Base-by-base conservation (phyloP, 2,888 invertebrate species). In the Hydroisotoma schaefferi region DNA sequence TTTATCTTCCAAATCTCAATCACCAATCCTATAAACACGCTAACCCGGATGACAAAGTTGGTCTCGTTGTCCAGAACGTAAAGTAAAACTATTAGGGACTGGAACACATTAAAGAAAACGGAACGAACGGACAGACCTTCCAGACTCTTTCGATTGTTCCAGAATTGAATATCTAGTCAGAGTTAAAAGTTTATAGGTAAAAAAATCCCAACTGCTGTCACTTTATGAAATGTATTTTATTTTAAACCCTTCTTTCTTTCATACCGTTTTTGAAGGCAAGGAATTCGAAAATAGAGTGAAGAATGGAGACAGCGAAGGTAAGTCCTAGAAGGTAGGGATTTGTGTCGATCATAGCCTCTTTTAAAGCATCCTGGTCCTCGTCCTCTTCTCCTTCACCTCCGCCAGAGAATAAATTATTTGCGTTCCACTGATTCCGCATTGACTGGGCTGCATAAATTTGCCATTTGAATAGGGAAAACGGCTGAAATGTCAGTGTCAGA, bases 1-100 rank as follows among this genome's bases (percentile, higher is more conserved):
- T 94, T 90, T 58, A 99, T 97, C 79, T 99, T 99, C 99, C 99
- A 99, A 66, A 97, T 81, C 79, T 99, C 99, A 75, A 99, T 99
- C 59, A 90, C 83, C 26, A 99, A 81, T 1, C 99, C 95, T 62
- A 98, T 85, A 74, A 91, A 90, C 75, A 99, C 95, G 68, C 94
- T 94, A 73, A 98, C 86, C 73, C 90, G 84, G 52, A 99, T 91
- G 76, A 99, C 86, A 46, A 93, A 90, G 79, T 98, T 99, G 2
- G 99, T 95, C 77, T 99, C 99, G 78, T 99, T 98, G 78, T 99
- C 99, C 62, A 98, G 79, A 1, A 99, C 97, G 77, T 99, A 99
- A 1, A 99, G 82, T 6, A 97, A 79, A 0, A 99, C 97, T 55
- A 99, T 87, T 12, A 94, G 78, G 0, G 97, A 94, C 77, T 99